phyloP scores from a whole-genome alignment of 2,113 vertebrate species.

The Carassius auratus region DNA sequence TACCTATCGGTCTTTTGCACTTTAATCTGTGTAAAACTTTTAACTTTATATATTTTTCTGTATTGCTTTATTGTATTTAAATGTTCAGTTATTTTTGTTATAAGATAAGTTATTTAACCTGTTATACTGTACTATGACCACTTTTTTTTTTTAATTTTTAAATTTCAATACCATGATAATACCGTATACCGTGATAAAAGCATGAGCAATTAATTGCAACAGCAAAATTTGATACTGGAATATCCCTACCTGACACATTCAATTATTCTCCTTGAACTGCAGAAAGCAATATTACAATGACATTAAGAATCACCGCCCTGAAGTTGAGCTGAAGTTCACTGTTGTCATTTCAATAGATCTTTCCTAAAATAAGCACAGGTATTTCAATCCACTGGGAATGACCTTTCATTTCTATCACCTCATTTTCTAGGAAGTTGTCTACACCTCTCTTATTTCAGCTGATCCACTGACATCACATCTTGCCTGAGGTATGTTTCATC shows the following conservation, averaged over 20 bases:
- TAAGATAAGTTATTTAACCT: too few relatives aligned
- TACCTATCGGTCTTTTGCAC: too few relatives aligned
- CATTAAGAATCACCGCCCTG: slow-evolving; percentile 17
- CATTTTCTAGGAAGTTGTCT: slow-evolving; percentile 34
- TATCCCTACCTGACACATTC: background rate
- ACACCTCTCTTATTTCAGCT: slow-evolving; percentile 39
- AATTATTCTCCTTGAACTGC: background rate
- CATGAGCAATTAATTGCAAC: too few relatives aligned
- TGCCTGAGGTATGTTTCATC: slow-evolving; percentile 11
- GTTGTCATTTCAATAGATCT: slow-evolving; percentile 15
- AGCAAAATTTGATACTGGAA: too few relatives aligned
- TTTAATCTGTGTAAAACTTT: too few relatives aligned
- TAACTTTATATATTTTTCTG: too few relatives aligned
- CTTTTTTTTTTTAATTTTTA: too few relatives aligned
- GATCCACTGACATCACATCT: slow-evolving; percentile 42
- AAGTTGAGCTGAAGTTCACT: slow-evolving; percentile 14
- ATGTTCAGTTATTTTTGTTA: too few relatives aligned
- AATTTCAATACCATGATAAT: too few relatives aligned
- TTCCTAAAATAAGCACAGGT: slow-evolving; percentile 39
- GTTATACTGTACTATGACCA: too few relatives aligned
- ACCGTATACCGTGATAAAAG: too few relatives aligned
- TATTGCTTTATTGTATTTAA: too few relatives aligned
- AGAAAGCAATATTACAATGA: slow-evolving; percentile 10
- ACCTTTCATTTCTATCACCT: slow-evolving; percentile 39
- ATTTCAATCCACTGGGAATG: slow-evolving; percentile 46